Base-by-base conservation (phyloP, 2,797 vertebrate genomes). In the Eurystomus glaucurus region DNA sequence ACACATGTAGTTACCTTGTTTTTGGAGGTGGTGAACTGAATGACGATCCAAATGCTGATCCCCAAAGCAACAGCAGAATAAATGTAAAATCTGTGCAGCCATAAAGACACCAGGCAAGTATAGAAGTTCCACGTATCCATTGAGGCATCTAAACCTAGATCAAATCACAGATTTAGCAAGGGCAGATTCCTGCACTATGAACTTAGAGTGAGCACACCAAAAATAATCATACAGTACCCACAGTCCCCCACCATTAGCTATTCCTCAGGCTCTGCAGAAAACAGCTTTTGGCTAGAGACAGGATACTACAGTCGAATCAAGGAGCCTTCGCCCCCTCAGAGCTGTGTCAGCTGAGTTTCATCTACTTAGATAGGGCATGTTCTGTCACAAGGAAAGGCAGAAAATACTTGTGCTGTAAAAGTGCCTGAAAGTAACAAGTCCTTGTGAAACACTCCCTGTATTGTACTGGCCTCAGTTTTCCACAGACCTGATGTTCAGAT, bases 11-110 rank as follows among this genome's bases (percentile, higher is more conserved):
- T 94, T 96, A 99, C 99, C 98, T 98, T 96, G 51, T 50, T 97
- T 92, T 97, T 96, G 31, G 21, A 97, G 31, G 96, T 79, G 15
- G 91, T 75, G 58, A 99, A 92, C 83, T 99, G 99, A 74, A 99
- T 19, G 18, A 96, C 96, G 50, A 99, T 93, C 98, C 99, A 99
- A 95, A 99, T 20, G 41, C 98, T 98, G 75, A 99, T 88, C 17
- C 98, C 91, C 37, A 99, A 85, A 3, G 98, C 99, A 66, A 98
- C 98, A 88, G 98, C 98, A 41, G 98, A 97, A 71, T 99, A 99
- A 76, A 99, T 28, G 87, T 99, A 99, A 76, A 99, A 94, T 52
- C 99, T 98, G 98, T 98, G 98, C 88, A 98, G 97, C 99, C 99
- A 99, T 20, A 99, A 29, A 6, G 96, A 97, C 66, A 96, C 69